phyloP scores from a whole-genome alignment of 1,140 invertebrate genomes.

The Zaprionus gabonicus region DNA sequence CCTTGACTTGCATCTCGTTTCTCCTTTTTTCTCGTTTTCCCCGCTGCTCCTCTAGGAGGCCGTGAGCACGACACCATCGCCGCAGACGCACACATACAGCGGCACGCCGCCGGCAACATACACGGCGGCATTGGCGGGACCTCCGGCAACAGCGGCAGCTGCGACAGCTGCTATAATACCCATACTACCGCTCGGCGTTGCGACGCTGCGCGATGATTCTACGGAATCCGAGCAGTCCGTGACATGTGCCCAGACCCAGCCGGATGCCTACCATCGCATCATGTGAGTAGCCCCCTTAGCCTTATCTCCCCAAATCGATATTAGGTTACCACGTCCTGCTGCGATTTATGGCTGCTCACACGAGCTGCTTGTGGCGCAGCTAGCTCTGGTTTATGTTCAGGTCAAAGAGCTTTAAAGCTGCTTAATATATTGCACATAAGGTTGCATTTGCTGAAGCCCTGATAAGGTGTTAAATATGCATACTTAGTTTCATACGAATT shows the following conservation, averaged over 20 bases:
- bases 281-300: conserved; percentile 71
- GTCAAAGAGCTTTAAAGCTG: not conserved
- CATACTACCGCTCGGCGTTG: conserved; percentile 83
- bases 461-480: no score
- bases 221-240: conserved; percentile 84
- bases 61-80: conserved; percentile 79
- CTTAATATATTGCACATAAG: not conserved
- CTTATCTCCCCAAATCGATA: not conserved
- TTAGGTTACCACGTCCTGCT: not conserved
- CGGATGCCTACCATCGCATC: conserved; percentile 83
- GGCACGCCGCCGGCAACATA: conserved; percentile 64
- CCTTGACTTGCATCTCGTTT: not conserved
- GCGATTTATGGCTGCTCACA: not conserved
- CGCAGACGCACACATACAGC: conserved; percentile 71
- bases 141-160: conserved; percentile 84
- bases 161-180: conserved; percentile 84
- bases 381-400: not conserved
- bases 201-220: conserved; percentile 84
- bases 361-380: not conserved
- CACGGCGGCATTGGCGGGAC: conserved; percentile 82
- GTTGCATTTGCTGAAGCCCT: not conserved
- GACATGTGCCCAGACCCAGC: conserved; percentile 79
- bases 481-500: no score
- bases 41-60: conserved; percentile 55
- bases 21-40: no score